Evolutionary conservation across 2,113 vertebrate species (phyloP), one percentile per base, ranked within the genome.

Genomic region (Mesitornis unicolor): DNA sequence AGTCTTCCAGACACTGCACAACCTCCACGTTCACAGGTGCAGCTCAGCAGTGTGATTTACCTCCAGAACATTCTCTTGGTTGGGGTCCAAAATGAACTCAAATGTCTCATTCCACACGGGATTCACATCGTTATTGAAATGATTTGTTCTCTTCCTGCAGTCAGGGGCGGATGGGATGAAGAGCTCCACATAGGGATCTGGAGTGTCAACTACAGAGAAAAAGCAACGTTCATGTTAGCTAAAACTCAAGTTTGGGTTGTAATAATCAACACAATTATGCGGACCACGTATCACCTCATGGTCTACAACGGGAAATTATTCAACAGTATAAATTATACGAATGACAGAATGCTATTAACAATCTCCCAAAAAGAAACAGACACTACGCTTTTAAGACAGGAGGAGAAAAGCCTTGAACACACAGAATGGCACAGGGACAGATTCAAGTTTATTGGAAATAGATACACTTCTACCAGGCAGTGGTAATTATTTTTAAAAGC

Each of bases 71-170:
- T 99, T 99, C 71, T 99, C 98, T 96, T 99, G 99, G 90, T 99
- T 99, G 73, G 99, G 99, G 93, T 99, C 99, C 96, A 99, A 91
- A 82, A 99, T 99, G 96, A 99, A 99, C 80, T 98, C 97, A 36
- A 99, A 99, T 13, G 98, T 98, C 95, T 99, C 99, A 2, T 99
- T 98, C 99, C 99, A 99, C 86, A 98, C 97, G 0, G 99, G 99
- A 95, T 99, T 99, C 87, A 99, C 97, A 63, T 99, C 38, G 1
- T 99, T 99, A 97, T 99, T 99, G 92, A 99, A 98, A 82, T 99
- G 98, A 29, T 98, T 98, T 3, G 99, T 99, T 96, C 98, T 98
- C 93, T 99, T 99, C 84, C 99, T 98, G 98, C 99, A 99, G 70
- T 99, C 99, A 1, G 99, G 99, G 43, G 99, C 98, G 0, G 99